These are phyloP conservation scores for Mormyrops boulengeri DNA, from an alignment of 2,797 vertebrate genomes.

Conservation along the genomic window DNA sequence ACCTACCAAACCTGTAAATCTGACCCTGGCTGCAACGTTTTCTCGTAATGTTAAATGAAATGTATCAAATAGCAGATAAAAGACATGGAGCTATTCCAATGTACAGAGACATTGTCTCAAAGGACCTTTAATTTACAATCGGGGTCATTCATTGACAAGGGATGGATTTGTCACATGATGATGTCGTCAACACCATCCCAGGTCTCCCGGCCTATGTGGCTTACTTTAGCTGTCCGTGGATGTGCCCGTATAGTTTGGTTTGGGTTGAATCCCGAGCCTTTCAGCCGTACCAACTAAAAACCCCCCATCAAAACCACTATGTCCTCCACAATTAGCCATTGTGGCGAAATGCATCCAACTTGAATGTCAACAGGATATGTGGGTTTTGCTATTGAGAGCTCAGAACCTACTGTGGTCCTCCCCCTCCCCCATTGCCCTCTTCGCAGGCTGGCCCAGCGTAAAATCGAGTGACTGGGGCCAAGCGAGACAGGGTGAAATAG, in stretches of 20 bases:
- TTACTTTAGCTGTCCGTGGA: neutral
- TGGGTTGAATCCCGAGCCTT: neutral
- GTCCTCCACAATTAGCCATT: conserved; percentile 18
- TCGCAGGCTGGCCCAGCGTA: conserved; percentile 26
- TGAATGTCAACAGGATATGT: conserved; percentile 20
- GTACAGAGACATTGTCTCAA: neutral
- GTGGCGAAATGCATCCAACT: conserved; percentile 46
- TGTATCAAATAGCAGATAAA: neutral
- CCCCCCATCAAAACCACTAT: conserved; percentile 3
- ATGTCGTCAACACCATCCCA: neutral
- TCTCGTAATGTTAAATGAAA: neutral
- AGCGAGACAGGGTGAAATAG: neutral
- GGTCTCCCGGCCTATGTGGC: neutral
- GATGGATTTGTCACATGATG: neutral
- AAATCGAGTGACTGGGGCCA: conserved; percentile 8
- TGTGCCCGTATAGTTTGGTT: neutral
- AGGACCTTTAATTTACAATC: neutral
- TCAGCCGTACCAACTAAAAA: neutral
- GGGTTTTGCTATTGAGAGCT: neutral
- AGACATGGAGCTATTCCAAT: neutral
- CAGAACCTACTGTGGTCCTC: neutral
- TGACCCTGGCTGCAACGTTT: neutral
- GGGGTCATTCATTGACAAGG: neutral
- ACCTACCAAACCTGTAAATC: neutral
- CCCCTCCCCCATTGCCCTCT: conserved; percentile 19